Evolutionary conservation across 2,113 vertebrate species (phyloP), one percentile per base, ranked within the genome.

Genomic region (Columba livia): DNA sequence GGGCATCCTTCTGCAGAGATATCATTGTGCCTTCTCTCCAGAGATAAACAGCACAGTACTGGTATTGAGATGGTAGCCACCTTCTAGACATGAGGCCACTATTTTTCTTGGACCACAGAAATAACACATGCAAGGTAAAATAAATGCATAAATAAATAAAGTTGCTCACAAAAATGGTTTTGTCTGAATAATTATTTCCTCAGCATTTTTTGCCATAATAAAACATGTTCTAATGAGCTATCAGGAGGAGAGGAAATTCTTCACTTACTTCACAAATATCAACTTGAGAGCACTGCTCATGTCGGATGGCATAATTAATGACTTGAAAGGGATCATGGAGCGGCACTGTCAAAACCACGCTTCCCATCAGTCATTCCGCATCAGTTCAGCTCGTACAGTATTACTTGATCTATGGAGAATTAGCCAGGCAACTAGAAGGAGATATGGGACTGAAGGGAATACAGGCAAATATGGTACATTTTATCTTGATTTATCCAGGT

Each of bases 151-250:
- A 92, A 32, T 54, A 93, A 78, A 81, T 72, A 47, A 88, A 75
- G 28, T 75, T 65, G 64, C 61, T 93, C 57, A 61, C 73, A 75
- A 75, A 81, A 88, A 89, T 88, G 9, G 54, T 96, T 96, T 94
- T 88, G 10, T n/a, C 51, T 87, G 71, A 95, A 96, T 95, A 96
- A 96, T 94, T 96, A 96, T 84, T 89, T 97, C 90, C 96, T 97
- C 89, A 95, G 93, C 96, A 97, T 81, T 31, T 95, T 92, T 95
- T 75, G 32, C 44, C 75, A 28, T 90, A 66, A 96, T 97, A 94
- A 96, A 97, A 87, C 65, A 84, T 44, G 89, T 90, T 86, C 77
- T 98, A 97, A 97, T 90, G 97, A 98, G 97, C 95, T 87, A 94
- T 96, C 96, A 90, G 54, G 91, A 97, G 80, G 61, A 85, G 48